phyloP scores from a whole-genome alignment of 30 jellyfish, hydroid and myxozoan species.

The Turritopsis dohrnii region DNA sequence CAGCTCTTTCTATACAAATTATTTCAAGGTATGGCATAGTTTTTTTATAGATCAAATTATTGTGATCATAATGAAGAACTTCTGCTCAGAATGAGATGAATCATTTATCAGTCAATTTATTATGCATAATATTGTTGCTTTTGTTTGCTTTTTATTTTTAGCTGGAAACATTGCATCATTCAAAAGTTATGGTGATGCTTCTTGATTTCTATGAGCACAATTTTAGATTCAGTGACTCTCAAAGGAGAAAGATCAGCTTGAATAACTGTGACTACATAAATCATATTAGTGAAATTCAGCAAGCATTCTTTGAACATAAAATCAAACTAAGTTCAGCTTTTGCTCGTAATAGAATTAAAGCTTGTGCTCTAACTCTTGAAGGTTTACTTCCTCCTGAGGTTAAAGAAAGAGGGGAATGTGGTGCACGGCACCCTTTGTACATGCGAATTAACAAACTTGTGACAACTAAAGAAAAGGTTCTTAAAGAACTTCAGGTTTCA shows the following conservation, averaged over 20 bases:
- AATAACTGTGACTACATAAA: neutral
- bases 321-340: slow-evolving; percentile 12
- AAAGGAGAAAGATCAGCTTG: slow-evolving; percentile 25
- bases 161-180: slow-evolving; percentile 51
- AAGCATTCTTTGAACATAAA: slow-evolving; percentile 19
- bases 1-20: slow-evolving; percentile 54
- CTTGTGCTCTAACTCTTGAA: slow-evolving; percentile 21
- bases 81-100: neutral
- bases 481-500: neutral
- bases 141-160: neutral
- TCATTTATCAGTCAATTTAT: neutral
- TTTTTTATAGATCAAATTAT: too few species aligned
- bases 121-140: neutral
- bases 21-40: slow-evolving; percentile 32
- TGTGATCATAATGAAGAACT: too few species aligned
- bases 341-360: slow-evolving; percentile 7
- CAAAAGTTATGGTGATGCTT: slow-evolving; percentile 60
- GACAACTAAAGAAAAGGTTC: neutral
- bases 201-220: slow-evolving; percentile 63
- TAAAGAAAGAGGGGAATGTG: slow-evolving; percentile 9
- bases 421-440: slow-evolving; percentile 5
- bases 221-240: slow-evolving; percentile 61
- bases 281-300: slow-evolving; percentile 8
- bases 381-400: slow-evolving; percentile 15
- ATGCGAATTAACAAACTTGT: neutral